Evolutionary conservation across 1,140 invertebrate species (phyloP).

Genomic region (Ostrea denselamellosa): DNA sequence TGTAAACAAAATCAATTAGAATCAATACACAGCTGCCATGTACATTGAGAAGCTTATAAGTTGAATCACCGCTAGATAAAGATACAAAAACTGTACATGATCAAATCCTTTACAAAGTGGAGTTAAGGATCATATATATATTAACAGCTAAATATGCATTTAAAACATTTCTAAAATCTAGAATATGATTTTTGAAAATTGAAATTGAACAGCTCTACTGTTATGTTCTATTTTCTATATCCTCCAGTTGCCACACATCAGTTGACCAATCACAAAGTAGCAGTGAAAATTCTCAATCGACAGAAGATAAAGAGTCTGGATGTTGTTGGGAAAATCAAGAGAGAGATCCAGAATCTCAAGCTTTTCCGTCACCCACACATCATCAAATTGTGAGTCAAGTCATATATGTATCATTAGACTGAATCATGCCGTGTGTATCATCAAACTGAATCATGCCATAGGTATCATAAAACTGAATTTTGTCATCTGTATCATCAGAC

Average conservation of each 20-base stretch:
- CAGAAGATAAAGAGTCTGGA: conserved; percentile 99
- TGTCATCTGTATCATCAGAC: too few relatives aligned
- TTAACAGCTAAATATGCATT: too few relatives aligned
- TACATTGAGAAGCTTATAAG: neutral
- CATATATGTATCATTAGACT: neutral
- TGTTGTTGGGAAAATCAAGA: conserved; percentile 98
- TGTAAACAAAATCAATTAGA: neutral
- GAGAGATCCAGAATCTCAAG: conserved; percentile 99
- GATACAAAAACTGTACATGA: neutral
- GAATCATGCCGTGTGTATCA: too few relatives aligned
- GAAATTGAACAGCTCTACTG: too few relatives aligned
- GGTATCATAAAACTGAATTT: too few relatives aligned
- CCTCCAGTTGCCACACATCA: conserved; percentile 95
- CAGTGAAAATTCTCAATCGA: conserved; percentile 98
- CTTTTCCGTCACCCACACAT: conserved; percentile 99
- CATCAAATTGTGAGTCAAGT: conserved; percentile 94
- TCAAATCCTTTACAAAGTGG: too few relatives aligned
- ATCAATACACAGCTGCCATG: neutral
- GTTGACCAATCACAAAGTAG: conserved; percentile 98
- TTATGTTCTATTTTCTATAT: neutral
- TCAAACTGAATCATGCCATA: too few relatives aligned
- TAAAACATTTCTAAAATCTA: too few relatives aligned
- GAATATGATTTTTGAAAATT: too few relatives aligned
- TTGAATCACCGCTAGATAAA: neutral
- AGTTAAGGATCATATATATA: too few relatives aligned